These are phyloP conservation scores for Drosophila longiperda DNA, from an alignment of 2,888 invertebrate genomes.

Conservation along the genomic window DNA sequence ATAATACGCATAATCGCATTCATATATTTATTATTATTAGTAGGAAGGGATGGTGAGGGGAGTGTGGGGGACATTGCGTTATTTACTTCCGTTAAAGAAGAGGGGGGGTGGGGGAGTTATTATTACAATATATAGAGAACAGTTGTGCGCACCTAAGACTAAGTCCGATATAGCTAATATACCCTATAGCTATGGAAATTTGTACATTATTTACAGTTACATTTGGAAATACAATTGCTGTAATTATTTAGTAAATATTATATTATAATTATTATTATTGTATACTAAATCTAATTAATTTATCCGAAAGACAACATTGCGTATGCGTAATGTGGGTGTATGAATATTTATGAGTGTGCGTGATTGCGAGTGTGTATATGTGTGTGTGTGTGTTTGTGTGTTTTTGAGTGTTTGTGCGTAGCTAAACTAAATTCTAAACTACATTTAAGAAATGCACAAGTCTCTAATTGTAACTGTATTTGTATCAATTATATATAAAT, in stretches of 20 bases:
- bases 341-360: slow-evolving; percentile 40
- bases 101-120: slow-evolving; percentile 7
- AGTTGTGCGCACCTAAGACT: slow-evolving; percentile 42
- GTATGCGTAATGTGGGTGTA: slow-evolving; percentile 53
- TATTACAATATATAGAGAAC: slow-evolving; percentile 56
- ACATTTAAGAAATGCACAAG: slow-evolving; percentile 82
- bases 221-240: slow-evolving; percentile 74
- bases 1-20: slow-evolving; percentile 33
- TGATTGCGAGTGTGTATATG: slow-evolving; percentile 4
- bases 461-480: slow-evolving; percentile 68
- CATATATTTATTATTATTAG: slow-evolving; percentile 14
- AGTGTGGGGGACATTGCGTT: slow-evolving; percentile 23
- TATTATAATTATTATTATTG: slow-evolving; percentile 39
- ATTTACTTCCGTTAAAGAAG: slow-evolving; percentile 54
- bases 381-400: slow-evolving; percentile 19
- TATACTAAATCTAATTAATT: slow-evolving; percentile 50
- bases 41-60: neutral
- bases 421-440: slow-evolving; percentile 62
- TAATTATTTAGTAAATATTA: slow-evolving; percentile 39
- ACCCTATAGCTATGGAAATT: slow-evolving; percentile 77
- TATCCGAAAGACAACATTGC: slow-evolving; percentile 67
- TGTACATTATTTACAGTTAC: slow-evolving; percentile 82
- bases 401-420: slow-evolving; percentile 20
- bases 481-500: slow-evolving; percentile 31
- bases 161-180: slow-evolving; percentile 29